Base-by-base conservation (phyloP, 2,113 vertebrate species). In the Machaerirhynchus nigripectus region DNA sequence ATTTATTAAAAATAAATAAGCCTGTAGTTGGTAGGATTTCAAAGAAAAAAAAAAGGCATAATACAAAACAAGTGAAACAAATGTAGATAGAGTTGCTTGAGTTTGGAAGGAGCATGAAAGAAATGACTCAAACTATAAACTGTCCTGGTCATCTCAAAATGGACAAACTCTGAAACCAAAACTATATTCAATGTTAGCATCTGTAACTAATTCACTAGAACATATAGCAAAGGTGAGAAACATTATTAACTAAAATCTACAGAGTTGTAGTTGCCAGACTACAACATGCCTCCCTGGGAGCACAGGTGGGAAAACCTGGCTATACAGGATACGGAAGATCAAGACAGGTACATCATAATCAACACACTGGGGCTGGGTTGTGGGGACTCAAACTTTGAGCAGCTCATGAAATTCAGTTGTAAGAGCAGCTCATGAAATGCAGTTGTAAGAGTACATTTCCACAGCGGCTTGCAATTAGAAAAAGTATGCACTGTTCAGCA, bases 321-420 rank as follows among this genome's bases (percentile, higher is more conserved):
- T 50, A 4, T 3, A 26, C 13, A 30, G 15, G 27, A 33, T 17
- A 70, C 0, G 0, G 64, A 61, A 89, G 22, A 23, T 49, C 67
- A 61, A 57, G 47, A 74, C 50, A 74, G 46, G 19, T 20, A 81
- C 19, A 39, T 74, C 59, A 57, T 20, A 73, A 86, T 24, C 40
- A 88, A 3, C 23, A 47, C 21, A 31, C 6, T 10, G 17, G 11
- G 11, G 28, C 47, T 53, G 37, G 31, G 40, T 44, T 78, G 59
- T 47, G 56, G 26, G 49, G n/a, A 61, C 23, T 56, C 39, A 15
- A 13, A 33, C 78, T 90, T 55, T 20, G 31, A 86, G 9, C 37
- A 83, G 33, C 37, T 79, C 2, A 2, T 30, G 61, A 64, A 92
- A 78, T 6, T 15, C 40, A 65, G 50, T n/a, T 81, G 2, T 12